Evolutionary conservation across 2,888 invertebrate species (phyloP).

Genomic region (Tetragonisca angustula): DNA sequence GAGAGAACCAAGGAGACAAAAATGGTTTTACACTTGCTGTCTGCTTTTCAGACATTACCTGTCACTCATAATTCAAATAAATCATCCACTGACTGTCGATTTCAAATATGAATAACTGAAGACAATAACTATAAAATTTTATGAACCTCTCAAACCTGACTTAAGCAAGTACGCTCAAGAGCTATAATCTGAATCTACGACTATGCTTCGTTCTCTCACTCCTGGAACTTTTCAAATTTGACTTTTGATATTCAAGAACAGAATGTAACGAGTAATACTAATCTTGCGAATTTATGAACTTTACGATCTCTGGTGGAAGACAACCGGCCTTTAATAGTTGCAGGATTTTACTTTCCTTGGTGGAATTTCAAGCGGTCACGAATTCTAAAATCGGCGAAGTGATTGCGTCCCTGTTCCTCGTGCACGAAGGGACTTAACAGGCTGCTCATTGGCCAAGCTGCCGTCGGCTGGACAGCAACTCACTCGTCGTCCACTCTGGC

Average conservation of each 20-base stretch:
- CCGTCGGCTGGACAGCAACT: conserved; percentile 66
- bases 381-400: conserved; percentile 51
- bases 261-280: neutral
- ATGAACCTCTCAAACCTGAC: neutral
- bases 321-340: conserved; percentile 7
- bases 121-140: neutral
- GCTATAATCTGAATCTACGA: neutral
- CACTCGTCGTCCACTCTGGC: conserved; percentile 67
- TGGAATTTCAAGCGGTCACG: conserved; percentile 45
- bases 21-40: conserved; percentile 3
- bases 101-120: neutral
- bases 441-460: conserved; percentile 56
- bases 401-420: conserved; percentile 64
- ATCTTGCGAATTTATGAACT: neutral
- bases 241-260: neutral
- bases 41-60: neutral
- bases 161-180: too few relatives aligned
- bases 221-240: neutral
- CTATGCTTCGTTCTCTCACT: neutral
- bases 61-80: neutral
- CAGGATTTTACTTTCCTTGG: conserved; percentile 46
- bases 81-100: neutral
- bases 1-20: conserved; percentile 25
- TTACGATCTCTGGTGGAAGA: neutral
- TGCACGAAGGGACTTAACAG: conserved; percentile 65